Evolutionary conservation across 2,113 vertebrate species (phyloP), one percentile per base, ranked within the genome.

Genomic region (Lepus timidus): DNA sequence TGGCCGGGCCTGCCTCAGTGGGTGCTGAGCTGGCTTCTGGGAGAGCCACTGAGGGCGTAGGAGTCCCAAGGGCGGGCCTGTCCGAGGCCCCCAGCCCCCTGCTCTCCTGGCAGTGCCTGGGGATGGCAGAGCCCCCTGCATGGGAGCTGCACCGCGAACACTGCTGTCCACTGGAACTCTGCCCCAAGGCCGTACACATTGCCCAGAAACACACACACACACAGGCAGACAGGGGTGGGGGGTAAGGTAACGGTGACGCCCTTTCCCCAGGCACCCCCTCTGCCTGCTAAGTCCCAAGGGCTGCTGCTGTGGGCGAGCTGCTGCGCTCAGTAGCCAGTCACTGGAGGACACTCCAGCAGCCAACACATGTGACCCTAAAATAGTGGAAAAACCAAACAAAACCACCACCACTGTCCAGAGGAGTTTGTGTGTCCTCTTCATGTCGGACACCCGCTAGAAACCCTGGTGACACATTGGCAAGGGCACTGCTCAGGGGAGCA

Each of bases 361-460:
- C 39, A 70, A 49, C 39, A 20, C 51, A 25, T 78, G 17, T 78
- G 71, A 73, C 19, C 33, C 70, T 78, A 39, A 87, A 85, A 13
- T 70, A 61, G 78, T 31, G 73, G 49, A 52, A 95, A 65, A 74
- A 65, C 14, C 36, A 52, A 5, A n/a, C 73, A 68, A 27, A 0
- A 84, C 49, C 23, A 10, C n/a, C n/a, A 29, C 6, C 64, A 20
- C 52, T 10, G 84, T 78, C 82, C 81, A 74, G 29, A 86, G 23
- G 93, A 92, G 68, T 58, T 81, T 65, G 3, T 84, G 20, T 58
- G 65, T 83, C 25, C 3, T 36, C 13, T 52, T 31, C 52, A 36
- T 31, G 20, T 87, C 82, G 73, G 91, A 90, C 73, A 58, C 23
- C 17, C 44, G 52, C 85, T 80, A 31, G 76, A 93, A 94, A 78